Evolutionary conservation across 2,888 invertebrate species (phyloP), one percentile per base, ranked within the genome.

Genomic region (Agelastica alni): DNA sequence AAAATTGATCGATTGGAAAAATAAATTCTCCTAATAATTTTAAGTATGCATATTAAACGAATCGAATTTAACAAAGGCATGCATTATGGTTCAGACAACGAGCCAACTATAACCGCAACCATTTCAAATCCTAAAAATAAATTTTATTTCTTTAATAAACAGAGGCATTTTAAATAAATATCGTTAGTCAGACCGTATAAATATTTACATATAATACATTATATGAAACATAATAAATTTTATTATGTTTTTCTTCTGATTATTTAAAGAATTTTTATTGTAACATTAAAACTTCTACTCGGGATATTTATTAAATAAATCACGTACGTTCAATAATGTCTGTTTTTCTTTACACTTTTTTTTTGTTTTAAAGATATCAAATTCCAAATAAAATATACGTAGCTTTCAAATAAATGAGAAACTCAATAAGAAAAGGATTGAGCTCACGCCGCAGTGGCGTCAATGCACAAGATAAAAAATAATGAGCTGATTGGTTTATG

Each of bases 71-170:
- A 39, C 37, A 39, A 39, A 18, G 12, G 37, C 20, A 2, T 4
- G 37, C 20, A 18, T 39, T 39, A 39, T 39, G 37, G 18, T 39
- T 39, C 20, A 4, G 10, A 39, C 37, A 39, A 39, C 12, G 20
- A 39, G 17, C 37, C 37, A 20, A 22, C 37, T 39, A 20, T 39
- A 20, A 39, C 37, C 37, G 10, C 37, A 39, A 39, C 37, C 20
- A 20, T 20, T 39, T 17, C 20, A 36, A 36, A 34, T 18, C 34
- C 46, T 30, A 51, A 63, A 47, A 56, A 51, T 42, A 55, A 56
- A 59, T 65, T 67, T 68, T 65, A 66, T 68, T 66, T 64, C 62
- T 64, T 61, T 65, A 67, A 67, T 68, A 68, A 68, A 68, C 63
- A 68, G 64, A 65, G n/a, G n/a, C 61, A 58, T 62, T 64, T 66